A percentile compares a stretch with the other conserved stretches of the same genome.
These are phyloP conservation scores for Danio jaintianensis DNA, from an alignment of 2,797 vertebrate species.

Conservation along the genomic window DNA sequence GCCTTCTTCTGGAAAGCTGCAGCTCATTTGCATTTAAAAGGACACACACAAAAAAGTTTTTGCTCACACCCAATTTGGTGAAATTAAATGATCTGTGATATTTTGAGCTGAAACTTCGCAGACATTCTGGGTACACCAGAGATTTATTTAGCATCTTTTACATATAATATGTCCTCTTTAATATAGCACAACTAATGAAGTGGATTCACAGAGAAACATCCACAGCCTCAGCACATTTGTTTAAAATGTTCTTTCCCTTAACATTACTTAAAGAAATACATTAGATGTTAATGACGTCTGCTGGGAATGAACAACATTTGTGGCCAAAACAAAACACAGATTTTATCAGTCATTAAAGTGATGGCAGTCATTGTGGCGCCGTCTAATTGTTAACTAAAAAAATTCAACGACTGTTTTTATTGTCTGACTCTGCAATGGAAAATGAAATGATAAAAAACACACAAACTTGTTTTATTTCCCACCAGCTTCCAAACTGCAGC, in stretches of 20 bases:
- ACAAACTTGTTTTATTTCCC: constrained; percentile 1
- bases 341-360: constrained; percentile 28
- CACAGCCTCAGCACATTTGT: not conserved
- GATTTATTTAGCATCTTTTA: no score
- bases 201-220: not conserved
- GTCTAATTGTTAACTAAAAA: constrained; percentile 13
- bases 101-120: no score
- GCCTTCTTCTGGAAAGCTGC: no score
- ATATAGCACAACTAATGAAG: not conserved
- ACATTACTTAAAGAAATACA: not conserved
- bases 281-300: constrained; percentile 9
- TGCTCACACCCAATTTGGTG: no score
- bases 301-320: not conserved
- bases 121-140: no score
- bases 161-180: no score
- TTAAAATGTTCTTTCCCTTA: no score
- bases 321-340: not conserved
- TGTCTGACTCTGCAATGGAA: not conserved
- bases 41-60: no score
- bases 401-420: constrained; percentile 47
- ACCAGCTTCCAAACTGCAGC: not conserved
- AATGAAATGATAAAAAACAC: not conserved
- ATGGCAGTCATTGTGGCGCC: not conserved
- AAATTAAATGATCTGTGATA: no score
- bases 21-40: no score